Conservation (phyloP, 1,140 invertebrate genomes). For the Leptestheria dahalacensis region DNA sequence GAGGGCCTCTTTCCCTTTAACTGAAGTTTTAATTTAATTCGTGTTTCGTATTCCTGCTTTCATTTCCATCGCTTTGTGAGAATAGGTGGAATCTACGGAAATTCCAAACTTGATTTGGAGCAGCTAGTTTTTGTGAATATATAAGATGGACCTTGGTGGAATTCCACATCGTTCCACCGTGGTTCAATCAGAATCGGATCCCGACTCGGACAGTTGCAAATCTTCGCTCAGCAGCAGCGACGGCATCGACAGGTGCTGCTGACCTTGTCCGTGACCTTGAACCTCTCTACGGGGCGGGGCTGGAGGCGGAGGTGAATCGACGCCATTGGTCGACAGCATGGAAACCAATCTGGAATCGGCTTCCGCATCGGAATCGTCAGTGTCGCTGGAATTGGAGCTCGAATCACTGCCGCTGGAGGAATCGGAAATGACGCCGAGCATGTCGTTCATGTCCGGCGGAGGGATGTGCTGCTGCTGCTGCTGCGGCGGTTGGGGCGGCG, state of each 20-base stretch:
- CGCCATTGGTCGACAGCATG: background rate
- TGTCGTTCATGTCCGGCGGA: slow-evolving; percentile 15
- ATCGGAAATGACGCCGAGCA: slow-evolving; percentile 23
- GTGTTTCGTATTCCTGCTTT: too few relatives aligned
- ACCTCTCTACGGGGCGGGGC: background rate
- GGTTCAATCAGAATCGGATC: slow-evolving; percentile 39
- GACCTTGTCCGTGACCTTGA: slow-evolving; percentile 7
- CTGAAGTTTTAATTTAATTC: too few relatives aligned
- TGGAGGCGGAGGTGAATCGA: background rate
- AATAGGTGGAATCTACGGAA: background rate
- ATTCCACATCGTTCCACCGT: background rate
- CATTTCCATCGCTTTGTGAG: too few relatives aligned
- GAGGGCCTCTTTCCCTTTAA: too few relatives aligned
- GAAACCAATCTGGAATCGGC: slow-evolving; percentile 14
- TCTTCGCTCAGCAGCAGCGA: slow-evolving; percentile 50
- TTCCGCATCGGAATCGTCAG: slow-evolving; percentile 23
- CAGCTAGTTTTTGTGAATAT: background rate
- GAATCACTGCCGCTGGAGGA: slow-evolving; percentile 27
- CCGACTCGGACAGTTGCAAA: slow-evolving; percentile 59
- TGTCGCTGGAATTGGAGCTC: slow-evolving; percentile 29
- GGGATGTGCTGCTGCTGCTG: background rate
- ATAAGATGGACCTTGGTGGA: background rate
- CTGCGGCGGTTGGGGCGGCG: background rate
- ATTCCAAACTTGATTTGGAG: background rate
- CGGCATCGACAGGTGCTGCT: slow-evolving; percentile 30